Evolutionary conservation across 1,140 invertebrate genomes (phyloP), one percentile per base, ranked within the genome.

Genomic region (Conus betulinus): DNA sequence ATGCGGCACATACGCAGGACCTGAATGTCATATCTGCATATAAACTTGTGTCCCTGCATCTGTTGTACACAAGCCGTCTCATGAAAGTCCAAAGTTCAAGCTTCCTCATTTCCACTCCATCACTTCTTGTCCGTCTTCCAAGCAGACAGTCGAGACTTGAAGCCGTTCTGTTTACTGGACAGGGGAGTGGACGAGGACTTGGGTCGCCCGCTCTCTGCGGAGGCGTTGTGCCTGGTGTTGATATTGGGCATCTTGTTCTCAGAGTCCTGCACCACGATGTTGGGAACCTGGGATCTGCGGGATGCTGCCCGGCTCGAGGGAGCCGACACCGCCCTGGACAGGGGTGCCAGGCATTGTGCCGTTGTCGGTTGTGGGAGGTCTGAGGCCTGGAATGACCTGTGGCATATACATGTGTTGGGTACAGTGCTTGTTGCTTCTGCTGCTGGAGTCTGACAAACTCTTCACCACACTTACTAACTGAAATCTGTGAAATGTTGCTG

Each of bases 281-380:
- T 57, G 23, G 89, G 89, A n/a, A 88, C 39, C 25, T 63, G 67
- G 8, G 81, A 52, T 25, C 85, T 55, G 3, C 63, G 17, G 51
- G 57, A 87, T 7, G 51, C 67, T 13, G 20, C 53, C 7, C 85
- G 27, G 55, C n/a, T 57, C 0, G 86, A 57, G 23, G 90, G 90
- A 8, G 90, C 90, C 23, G 90, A 90, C 13, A 85, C 78, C 3
- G 87, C 88, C 15, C 90, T 67, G 57, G 39, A 79, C 74, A 51
- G n/a, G 39, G 15, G n/a, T 5, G 11, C 60, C 10, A 53, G 53
- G 10, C 67, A 6, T 53, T 76, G 25, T 53, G 57, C 15, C 86
- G 57, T 6, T 13, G 13, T 39, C 52, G 7, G 27, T 51, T 51
- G 15, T 63, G 74, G 20, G 78, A 27, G 23, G 78, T 79, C 74